Conservation (phyloP, 2,797 vertebrate species). For the Mormyrus proboscirostris region DNA sequence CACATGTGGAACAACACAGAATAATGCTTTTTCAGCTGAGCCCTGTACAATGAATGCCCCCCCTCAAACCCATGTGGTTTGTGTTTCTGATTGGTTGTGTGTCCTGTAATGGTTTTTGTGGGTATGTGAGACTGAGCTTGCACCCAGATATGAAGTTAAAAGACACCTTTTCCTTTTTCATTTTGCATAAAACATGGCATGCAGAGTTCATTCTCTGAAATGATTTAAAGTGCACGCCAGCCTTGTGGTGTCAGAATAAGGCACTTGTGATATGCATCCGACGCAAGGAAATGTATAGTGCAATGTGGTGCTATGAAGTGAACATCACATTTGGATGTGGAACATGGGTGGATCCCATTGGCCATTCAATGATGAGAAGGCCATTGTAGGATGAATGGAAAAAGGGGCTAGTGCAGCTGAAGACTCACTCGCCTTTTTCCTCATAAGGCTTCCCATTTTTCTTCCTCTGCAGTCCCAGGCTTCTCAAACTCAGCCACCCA, state of each 20-base stretch:
- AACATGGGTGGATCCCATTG: not conserved
- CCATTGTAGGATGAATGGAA: not conserved
- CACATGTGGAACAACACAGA: conserved; percentile 18
- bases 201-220: not conserved
- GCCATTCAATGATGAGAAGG: not conserved
- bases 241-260: not conserved
- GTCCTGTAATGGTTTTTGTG: not conserved
- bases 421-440: not conserved
- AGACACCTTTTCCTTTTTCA: not conserved
- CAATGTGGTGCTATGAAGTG: not conserved
- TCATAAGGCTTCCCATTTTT: not conserved
- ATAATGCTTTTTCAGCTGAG: conserved; percentile 18
- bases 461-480: not conserved
- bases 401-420: not conserved
- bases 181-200: not conserved
- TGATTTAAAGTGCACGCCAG: not conserved
- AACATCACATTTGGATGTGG: not conserved
- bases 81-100: conserved; percentile 1
- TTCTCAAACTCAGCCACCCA: not conserved
- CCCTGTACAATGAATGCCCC: conserved; percentile 1
- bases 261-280: not conserved
- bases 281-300: not conserved
- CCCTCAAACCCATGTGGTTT: not conserved
- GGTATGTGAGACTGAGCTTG: not conserved
- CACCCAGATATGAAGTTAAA: not conserved